These are phyloP conservation scores for Passer montanus DNA, from an alignment of 2,113 vertebrate species.

Conservation along the genomic window DNA sequence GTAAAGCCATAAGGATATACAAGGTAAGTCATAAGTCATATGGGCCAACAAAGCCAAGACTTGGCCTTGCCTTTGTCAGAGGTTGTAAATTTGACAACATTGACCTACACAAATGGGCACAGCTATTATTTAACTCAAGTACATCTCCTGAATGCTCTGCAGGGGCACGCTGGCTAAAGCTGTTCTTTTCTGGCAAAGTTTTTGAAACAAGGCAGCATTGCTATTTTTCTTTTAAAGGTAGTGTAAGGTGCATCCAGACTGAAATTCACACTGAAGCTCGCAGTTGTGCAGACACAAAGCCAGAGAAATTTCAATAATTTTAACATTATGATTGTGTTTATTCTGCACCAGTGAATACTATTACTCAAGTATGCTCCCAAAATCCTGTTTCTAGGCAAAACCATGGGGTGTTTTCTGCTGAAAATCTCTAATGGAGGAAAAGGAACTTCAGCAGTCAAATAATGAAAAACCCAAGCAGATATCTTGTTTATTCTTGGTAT, in stretches of 20 bases:
- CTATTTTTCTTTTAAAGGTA: not conserved
- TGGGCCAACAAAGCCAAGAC: not conserved
- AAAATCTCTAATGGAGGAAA: not conserved
- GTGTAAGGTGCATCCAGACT: not conserved
- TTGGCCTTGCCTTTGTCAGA: conserved; percentile 37
- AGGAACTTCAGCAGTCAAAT: not conserved
- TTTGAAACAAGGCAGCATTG: not conserved
- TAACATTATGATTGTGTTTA: conserved; percentile 11
- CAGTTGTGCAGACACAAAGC: not conserved
- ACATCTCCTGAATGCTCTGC: not conserved
- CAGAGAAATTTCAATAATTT: not conserved
- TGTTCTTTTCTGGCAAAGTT: not conserved
- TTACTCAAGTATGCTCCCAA: not conserved
- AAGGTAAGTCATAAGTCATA: not conserved
- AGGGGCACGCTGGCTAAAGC: not conserved
- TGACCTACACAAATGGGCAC: conserved; percentile 8
- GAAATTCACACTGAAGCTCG: not conserved
- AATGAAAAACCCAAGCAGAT: conserved; percentile 26
- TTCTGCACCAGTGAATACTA: conserved; percentile 16
- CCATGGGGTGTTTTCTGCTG: conserved; percentile 1
- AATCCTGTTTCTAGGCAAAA: conserved; percentile 21
- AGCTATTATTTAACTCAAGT: conserved; percentile 27
- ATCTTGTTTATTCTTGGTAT: conserved; percentile 48
- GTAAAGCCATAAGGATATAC: not conserved
- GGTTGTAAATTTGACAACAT: conserved; percentile 20